Percentiles rank a stretch among this genome's conserved stretches.
Evolutionary conservation across 2,113 vertebrate species (phyloP).

Genomic region (Heloderma charlesbogerti): DNA sequence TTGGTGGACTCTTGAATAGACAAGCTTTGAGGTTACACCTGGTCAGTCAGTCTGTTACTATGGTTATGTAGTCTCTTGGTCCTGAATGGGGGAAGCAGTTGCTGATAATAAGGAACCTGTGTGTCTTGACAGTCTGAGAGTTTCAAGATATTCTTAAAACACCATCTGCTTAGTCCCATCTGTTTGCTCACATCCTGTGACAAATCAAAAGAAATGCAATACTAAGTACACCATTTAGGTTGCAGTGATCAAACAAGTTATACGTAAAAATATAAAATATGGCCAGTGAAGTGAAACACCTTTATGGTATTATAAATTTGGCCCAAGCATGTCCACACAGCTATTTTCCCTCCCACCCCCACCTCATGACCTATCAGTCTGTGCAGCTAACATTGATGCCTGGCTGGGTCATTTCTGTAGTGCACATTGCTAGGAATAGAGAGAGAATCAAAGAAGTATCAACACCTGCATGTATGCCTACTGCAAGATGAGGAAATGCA

Average conservation of each 20-base stretch:
- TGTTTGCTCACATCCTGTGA: conserved; percentile 1
- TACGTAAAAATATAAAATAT: conserved; percentile 20
- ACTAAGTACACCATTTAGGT: conserved; percentile 8
- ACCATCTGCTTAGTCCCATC: conserved; percentile 34
- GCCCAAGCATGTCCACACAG: background rate
- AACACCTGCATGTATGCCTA: background rate
- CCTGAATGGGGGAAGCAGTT: background rate
- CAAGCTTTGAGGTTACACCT: background rate
- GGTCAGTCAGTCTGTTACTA: conserved; percentile 11
- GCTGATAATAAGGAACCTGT: conserved; percentile 16
- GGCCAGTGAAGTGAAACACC: background rate
- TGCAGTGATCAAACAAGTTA: conserved; percentile 24
- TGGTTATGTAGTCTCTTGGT: conserved; percentile 15
- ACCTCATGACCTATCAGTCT: background rate
- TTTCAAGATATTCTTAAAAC: conserved; percentile 34
- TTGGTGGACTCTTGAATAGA: background rate
- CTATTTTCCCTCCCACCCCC: too few species aligned
- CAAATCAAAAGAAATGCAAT: conserved; percentile 20
- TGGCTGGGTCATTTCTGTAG: background rate
- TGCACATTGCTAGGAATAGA: background rate
- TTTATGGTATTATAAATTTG: background rate
- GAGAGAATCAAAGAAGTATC: background rate
- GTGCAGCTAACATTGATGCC: background rate
- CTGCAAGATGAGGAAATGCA: background rate
- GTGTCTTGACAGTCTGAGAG: conserved; percentile 13